Base-by-base conservation (phyloP, 2,797 vertebrate species). In the Enteromius argenteus region DNA sequence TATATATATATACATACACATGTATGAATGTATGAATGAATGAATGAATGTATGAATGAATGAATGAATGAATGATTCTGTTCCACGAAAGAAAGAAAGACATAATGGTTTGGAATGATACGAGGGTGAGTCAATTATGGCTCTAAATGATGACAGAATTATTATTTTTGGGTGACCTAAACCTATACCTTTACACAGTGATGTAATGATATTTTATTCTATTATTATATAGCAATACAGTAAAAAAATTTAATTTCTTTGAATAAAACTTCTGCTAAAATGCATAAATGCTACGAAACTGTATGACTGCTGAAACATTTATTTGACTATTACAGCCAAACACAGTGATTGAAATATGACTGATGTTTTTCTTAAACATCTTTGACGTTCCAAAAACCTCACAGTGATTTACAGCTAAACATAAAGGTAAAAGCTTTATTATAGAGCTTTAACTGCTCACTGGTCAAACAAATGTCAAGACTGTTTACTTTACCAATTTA, bases 401-500 rank as follows among this genome's bases (percentile, higher is more conserved):
- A 4, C 32, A 10, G 44, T 53, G 44, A 67, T 67, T 74, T 49
- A n/a, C 19, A 49, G 44, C 6, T 75, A 56, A 67, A 68, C 62
- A 76, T 75, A 15, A 56, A 60, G 32, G 46, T 23, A 30, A 42
- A 79, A 30, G n/a, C 75, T 32, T 14, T 44, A 58, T 46, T 74
- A 79, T 72, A 79, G 30, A 84, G 72, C 81, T 77, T 64, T 77
- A 75, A 46, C 81, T 44, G 23, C 71, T 76, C 76, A 81, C 67
- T 76, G 60, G 71, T 84, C 82, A 84, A 78, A 84, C 62, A 69
- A 32, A 79, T 84, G 80, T 86, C 91, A 92, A 90, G 86, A 90
- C 89, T 89, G 87, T 91, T 92, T 93, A 89, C 92, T 92, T 88
- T 90, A 92, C 84, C 92, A 90, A 93, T 93, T 90, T 91, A 90